A percentile compares a stretch with the other conserved stretches of the same genome.
Evolutionary conservation across 2,888 invertebrate genomes (phyloP).

Genomic region (Neoscelio sp.): DNA sequence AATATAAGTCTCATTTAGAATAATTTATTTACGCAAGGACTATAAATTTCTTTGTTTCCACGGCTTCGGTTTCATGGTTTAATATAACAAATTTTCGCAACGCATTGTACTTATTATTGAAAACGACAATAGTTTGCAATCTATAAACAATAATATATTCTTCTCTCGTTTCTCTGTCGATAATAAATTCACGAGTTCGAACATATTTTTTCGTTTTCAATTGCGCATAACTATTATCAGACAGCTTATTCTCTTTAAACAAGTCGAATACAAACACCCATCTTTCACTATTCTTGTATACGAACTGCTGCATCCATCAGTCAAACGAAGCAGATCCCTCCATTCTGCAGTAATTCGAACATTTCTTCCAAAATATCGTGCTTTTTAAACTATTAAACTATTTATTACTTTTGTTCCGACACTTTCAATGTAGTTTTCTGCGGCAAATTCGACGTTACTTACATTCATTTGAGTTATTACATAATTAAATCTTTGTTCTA

Average conservation of each 20-base stretch:
- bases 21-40: not conserved
- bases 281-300: constrained; percentile 2
- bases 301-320: not conserved
- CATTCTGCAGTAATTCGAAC: not conserved
- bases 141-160: not conserved
- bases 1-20: not conserved
- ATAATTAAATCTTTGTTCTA: not conserved
- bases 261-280: not conserved
- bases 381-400: not conserved
- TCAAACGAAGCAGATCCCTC: not conserved
- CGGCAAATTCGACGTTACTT: not conserved
- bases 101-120: not conserved
- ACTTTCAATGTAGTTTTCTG: not conserved
- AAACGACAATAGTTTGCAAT: not conserved
- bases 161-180: not conserved
- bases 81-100: not conserved
- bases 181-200: not conserved
- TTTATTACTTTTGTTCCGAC: not conserved
- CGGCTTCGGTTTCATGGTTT: not conserved
- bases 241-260: not conserved
- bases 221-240: not conserved
- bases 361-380: not conserved
- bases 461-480: not conserved
- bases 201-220: not conserved
- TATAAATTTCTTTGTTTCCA: not conserved